Evolutionary conservation across 2,888 invertebrate species (phyloP).

Genomic region (Cheilosia pagana): DNA sequence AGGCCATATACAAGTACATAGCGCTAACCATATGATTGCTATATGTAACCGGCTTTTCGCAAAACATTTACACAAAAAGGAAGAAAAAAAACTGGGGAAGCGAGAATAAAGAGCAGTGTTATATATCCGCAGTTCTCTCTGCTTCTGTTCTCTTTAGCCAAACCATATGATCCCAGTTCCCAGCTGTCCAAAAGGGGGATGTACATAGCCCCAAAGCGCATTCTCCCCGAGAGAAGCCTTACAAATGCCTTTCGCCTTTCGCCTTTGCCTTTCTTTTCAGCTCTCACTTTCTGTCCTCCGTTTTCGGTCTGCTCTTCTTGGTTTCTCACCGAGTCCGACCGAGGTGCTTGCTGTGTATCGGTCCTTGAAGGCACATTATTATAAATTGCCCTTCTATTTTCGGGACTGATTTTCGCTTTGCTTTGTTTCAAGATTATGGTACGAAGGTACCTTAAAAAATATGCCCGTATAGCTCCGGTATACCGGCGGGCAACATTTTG

Average conservation of each 20-base stretch:
- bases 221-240: constrained; percentile 57
- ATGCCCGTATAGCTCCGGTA: constrained; percentile 10
- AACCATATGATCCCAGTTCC: constrained; percentile 59
- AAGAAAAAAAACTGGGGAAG: constrained; percentile 29
- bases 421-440: constrained; percentile 15
- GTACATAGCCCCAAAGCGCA: constrained; percentile 59
- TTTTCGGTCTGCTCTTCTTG: not conserved
- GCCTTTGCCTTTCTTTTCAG: constrained; percentile 23
- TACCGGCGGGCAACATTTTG: not conserved
- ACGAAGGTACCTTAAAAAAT: constrained; percentile 19
- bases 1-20: constrained; percentile 55
- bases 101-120: constrained; percentile 57
- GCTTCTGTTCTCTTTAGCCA: constrained; percentile 46
- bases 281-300: constrained; percentile 36
- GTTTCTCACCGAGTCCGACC: not conserved
- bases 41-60: constrained; percentile 71
- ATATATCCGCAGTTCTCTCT: constrained; percentile 21
- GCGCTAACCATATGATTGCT: constrained; percentile 71
- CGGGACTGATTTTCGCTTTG: constrained; percentile 41
- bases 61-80: constrained; percentile 26
- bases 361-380: constrained; percentile 34
- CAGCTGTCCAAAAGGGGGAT: constrained; percentile 34
- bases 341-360: constrained; percentile 8
- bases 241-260: constrained; percentile 16
- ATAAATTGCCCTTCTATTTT: constrained; percentile 53